Evolutionary conservation across 2,797 vertebrate species (phyloP), one percentile per base, ranked within the genome.

Genomic region (Heterohyrax brucei): DNA sequence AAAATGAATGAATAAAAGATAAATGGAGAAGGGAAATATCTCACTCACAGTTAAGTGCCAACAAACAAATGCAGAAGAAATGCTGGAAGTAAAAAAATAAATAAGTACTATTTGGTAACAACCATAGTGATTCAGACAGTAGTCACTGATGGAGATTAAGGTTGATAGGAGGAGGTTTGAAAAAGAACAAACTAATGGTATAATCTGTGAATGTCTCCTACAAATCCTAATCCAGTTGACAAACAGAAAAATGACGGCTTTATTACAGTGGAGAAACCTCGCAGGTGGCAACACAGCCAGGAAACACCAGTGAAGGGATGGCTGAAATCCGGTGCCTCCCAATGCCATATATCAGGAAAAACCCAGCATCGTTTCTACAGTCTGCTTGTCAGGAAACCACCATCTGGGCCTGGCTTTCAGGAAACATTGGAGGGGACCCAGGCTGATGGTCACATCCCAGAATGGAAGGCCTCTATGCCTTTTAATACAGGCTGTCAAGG

Each of bases 261-360:
- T 9, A 72, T 39, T 19, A 44, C 18, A 18, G 26, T 44, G 21
- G 22, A 48, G 24, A 39, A 61, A 26, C 50, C 6, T 30, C 24
- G 68, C 24, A 81, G 50, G 61, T 9, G 13, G 1, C 28, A 10
- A 10, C 3, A 24, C 6, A 61, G 14, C 82, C 64, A n/a, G 28
- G 2, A 0, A 30, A 10, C 1, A 0, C 72, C 50, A 18, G 3
- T 0, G 22, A 4, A 1, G 26, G 26, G 80, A 44, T 2, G 24
- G 26, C 9, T 4, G 64, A 16, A 14, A 16, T 9, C 59, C 79
- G 2, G 19, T 30, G 46, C 10, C 5, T 7, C 9, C 59, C 21
- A 61, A 22, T 21, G 59, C 59, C 21, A 19, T 61, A 22, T 21
- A 5, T 8, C 59, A 61, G 59, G 59, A 61, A 61, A 21, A 61